Conservation (phyloP, 2,113 vertebrate genomes). For the Centropus unirufus region DNA sequence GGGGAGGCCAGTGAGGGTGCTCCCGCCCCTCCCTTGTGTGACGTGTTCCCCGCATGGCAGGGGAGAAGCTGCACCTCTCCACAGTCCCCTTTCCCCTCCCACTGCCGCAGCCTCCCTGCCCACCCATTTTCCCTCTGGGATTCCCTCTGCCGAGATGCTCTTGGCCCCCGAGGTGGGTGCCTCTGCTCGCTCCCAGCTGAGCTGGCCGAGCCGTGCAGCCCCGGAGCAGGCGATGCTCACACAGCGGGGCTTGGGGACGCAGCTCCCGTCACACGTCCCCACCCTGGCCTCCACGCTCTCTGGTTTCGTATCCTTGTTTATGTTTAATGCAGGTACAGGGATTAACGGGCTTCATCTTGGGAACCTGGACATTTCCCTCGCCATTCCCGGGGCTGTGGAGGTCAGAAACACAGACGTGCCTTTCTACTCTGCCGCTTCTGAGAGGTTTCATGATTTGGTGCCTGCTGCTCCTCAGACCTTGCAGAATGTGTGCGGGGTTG, state of each 20-base stretch:
- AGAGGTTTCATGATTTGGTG: constrained; percentile 57
- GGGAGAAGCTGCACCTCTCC: not conserved
- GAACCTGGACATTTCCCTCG: constrained; percentile 13
- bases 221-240: not conserved
- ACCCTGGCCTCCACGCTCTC: not conserved
- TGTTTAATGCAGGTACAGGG: constrained; percentile 21
- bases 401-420: constrained; percentile 33
- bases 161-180: not conserved
- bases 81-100: not conserved
- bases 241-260: not conserved
- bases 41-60: not conserved
- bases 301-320: constrained; percentile 42
- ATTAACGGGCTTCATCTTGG: constrained; percentile 48
- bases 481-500: constrained; percentile 53
- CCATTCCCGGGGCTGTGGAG: constrained; percentile 2
- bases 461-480: constrained; percentile 43
- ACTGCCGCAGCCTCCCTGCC: not conserved
- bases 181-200: not conserved
- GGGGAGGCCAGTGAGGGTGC: not conserved
- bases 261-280: constrained; percentile 11
- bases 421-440: constrained; percentile 53
- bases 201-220: not conserved
- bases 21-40: not conserved
- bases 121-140: not conserved
- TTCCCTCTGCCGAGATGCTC: not conserved